These are phyloP conservation scores for Apocheima hispidaria DNA, from an alignment of 2,888 invertebrate genomes.

Conservation along the genomic window DNA sequence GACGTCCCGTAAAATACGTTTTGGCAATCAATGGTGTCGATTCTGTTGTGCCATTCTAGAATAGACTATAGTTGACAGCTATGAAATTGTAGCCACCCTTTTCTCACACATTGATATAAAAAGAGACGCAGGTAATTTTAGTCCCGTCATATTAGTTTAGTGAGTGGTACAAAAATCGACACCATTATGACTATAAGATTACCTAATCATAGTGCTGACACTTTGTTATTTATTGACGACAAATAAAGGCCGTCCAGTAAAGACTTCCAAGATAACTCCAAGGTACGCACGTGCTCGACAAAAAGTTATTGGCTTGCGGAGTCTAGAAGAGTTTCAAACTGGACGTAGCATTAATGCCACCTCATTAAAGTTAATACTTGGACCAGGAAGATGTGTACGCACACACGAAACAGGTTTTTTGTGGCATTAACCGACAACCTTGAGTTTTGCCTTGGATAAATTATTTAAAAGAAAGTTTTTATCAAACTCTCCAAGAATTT, in stretches of 20 bases:
- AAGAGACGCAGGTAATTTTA: too few relatives aligned
- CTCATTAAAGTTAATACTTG: constrained; percentile 49
- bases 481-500: constrained; percentile 30
- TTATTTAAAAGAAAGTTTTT: constrained; percentile 43
- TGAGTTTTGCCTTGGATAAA: constrained; percentile 42
- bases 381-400: constrained; percentile 45
- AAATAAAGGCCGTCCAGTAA: constrained; percentile 63
- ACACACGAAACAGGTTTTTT: constrained; percentile 48
- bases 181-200: constrained; percentile 63
- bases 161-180: too few relatives aligned
- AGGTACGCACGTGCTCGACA: constrained; percentile 50
- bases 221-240: constrained; percentile 63
- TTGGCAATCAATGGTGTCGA: constrained; percentile 67
- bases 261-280: constrained; percentile 43
- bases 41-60: too few relatives aligned
- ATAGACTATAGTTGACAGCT: too few relatives aligned
- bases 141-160: too few relatives aligned
- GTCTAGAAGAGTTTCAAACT: constrained; percentile 54
- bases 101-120: too few relatives aligned
- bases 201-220: constrained; percentile 70
- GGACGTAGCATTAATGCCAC: constrained; percentile 51
- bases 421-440: constrained; percentile 48
- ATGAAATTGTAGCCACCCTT: too few relatives aligned
- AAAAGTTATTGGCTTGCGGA: constrained; percentile 59
- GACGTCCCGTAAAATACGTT: constrained; percentile 54